Evolutionary conservation across 2,888 invertebrate genomes (phyloP).

Genomic region (Sarcophaga carnaria): DNA sequence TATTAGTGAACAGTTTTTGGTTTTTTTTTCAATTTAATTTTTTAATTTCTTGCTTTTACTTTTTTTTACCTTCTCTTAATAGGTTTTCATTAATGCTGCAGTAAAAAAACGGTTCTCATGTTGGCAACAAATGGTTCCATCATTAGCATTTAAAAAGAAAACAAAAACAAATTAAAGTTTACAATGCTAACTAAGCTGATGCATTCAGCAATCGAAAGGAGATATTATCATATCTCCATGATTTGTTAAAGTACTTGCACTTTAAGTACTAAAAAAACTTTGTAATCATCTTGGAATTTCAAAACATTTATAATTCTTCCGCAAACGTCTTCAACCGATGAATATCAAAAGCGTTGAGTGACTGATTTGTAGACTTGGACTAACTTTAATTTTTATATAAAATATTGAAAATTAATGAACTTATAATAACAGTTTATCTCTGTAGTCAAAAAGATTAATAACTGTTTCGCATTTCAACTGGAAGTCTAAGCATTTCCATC

Average conservation of each 20-base stretch:
- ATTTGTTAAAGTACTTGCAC: slow-evolving; percentile 56
- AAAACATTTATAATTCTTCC: too few relatives aligned
- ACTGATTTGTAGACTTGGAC: too few relatives aligned
- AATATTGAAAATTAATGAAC: too few relatives aligned
- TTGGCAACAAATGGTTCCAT: slow-evolving; percentile 8
- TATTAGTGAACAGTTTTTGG: slow-evolving; percentile 46
- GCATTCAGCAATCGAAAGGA: neutral
- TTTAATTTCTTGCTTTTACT: neutral
- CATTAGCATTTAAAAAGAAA: slow-evolving; percentile 36
- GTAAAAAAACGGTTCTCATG: slow-evolving; percentile 47
- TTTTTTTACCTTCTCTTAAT: neutral
- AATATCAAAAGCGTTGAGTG: too few relatives aligned
- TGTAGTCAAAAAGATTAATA: too few relatives aligned
- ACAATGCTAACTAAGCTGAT: neutral
- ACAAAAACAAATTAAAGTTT: neutral
- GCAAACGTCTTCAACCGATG: too few relatives aligned
- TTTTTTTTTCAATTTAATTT: neutral
- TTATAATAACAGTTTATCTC: too few relatives aligned
- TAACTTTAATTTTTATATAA: too few relatives aligned
- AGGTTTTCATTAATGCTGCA: neutral
- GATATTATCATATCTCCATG: neutral
- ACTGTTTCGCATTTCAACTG: too few relatives aligned
- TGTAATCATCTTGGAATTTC: too few relatives aligned
- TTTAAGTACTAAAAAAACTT: neutral
- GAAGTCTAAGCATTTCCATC: too few relatives aligned